Conservation (phyloP, 2,113 vertebrate genomes). For the Arothron firmamentum region DNA sequence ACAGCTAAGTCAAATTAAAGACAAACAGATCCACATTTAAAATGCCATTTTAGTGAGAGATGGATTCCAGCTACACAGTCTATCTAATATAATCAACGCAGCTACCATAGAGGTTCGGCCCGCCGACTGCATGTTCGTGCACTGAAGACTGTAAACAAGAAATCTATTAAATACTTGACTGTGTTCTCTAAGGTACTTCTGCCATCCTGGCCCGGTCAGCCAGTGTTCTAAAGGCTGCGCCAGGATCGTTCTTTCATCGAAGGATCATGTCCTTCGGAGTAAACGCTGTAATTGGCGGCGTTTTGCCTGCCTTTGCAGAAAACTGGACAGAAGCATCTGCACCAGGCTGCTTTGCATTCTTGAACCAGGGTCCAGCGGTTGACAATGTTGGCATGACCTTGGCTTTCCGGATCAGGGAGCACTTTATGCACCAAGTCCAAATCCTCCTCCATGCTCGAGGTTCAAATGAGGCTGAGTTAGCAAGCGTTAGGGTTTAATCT, state of each 20-base stretch:
- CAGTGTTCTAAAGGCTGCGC: constrained; percentile 21
- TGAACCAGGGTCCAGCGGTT: constrained; percentile 39
- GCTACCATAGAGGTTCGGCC: too few species aligned
- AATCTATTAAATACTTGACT: constrained; percentile 1
- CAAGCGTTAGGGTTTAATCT: constrained; percentile 1
- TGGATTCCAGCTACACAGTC: too few species aligned
- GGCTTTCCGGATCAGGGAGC: constrained; percentile 41
- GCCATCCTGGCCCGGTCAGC: constrained; percentile 14
- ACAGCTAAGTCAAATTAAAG: too few species aligned
- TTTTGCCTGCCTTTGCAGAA: constrained; percentile 32
- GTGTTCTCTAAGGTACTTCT: constrained; percentile 1
- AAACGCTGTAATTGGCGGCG: constrained; percentile 14
- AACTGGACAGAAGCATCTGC: constrained; percentile 29
- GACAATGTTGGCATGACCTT: constrained; percentile 61
- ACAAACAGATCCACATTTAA: too few species aligned
- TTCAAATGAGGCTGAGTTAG: constrained; percentile 36
- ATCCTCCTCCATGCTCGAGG: constrained; percentile 17
- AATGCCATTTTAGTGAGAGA: too few species aligned
- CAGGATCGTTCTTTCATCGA: constrained; percentile 3
- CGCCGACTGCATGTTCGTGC: too few species aligned
- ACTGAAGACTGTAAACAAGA: too few species aligned
- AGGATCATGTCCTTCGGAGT: constrained; percentile 37
- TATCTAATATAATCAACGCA: too few species aligned
- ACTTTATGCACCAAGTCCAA: constrained; percentile 26
- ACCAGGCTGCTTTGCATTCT: constrained; percentile 46